Base-by-base conservation (phyloP, 2,113 vertebrate genomes). In the Struthidea cinerea region DNA sequence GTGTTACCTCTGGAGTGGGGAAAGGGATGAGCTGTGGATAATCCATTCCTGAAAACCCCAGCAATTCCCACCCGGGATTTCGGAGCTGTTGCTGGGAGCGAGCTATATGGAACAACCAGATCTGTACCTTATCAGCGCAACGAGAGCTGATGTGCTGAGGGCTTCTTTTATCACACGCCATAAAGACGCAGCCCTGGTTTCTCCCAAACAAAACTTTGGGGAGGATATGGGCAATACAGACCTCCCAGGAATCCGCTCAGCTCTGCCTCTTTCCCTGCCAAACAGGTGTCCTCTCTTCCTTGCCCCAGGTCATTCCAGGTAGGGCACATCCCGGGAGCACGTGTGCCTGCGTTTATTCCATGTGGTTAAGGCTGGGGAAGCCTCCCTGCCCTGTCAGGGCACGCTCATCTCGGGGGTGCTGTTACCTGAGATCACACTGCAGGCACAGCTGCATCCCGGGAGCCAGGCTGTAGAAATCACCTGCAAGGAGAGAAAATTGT, bases 1-100 rank as follows among this genome's bases (percentile, higher is more conserved):
- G 8, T 0, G 1, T 12, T 39, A 2, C 16, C 26, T 30, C 46
- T 9, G n/a, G 28, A 6, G 23, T 4, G 32, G 17, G 64, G 15
- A 39, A 32, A 35, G 41, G 6, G 11, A 8, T 41, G n/a, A 42
- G 33, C 33, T 28, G 9, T 26, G 74, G 22, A 11, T n/a, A 44
- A 86, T 32, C 87, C 85, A 4, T 55, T 90, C 79, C 89, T 39
- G 55, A 6, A 28, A 80, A 14, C 0, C 4, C 6, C 76, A 20
- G 17, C 4, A 23, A 12, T 16, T 64, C 82, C 82, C 35, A 32
- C 20, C 89, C 60, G 3, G 88, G 71, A 52, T 88, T 95, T 94
- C 9, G 2, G 42, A 64, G 56, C 17, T 15, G n/a, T 64, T 74
- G 67, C 24, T 30, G 52, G 55, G 42, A 93, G 42, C 11, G 75